These are phyloP conservation scores for Athalia rosae DNA, from an alignment of 2,888 invertebrate species.

Conservation along the genomic window DNA sequence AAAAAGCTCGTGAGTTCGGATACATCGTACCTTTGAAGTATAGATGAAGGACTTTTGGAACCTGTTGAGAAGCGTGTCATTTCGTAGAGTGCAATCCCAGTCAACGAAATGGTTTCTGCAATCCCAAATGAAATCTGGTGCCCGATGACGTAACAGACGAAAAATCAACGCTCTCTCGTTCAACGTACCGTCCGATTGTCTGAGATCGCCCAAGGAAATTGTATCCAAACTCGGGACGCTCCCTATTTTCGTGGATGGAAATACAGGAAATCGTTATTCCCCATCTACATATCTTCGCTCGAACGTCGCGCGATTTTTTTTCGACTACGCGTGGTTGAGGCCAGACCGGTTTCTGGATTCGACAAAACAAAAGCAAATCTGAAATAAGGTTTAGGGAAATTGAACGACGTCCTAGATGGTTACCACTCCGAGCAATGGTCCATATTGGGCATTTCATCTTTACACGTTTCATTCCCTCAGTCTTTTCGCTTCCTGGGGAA, in stretches of 20 bases:
- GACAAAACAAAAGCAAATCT: not conserved
- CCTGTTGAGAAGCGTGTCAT: conserved; percentile 63
- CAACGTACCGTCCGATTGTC: conserved; percentile 58
- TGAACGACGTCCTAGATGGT: no score
- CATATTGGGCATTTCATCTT: no score
- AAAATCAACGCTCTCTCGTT: conserved; percentile 65
- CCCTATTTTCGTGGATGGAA: conserved; percentile 52
- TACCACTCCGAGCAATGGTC: no score
- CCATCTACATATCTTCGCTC: not conserved
- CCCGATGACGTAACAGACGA: conserved; percentile 58
- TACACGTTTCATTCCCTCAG: no score
- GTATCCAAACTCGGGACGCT: conserved; percentile 60
- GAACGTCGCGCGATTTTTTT: not conserved
- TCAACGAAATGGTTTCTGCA: conserved; percentile 67
- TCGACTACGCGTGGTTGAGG: not conserved
- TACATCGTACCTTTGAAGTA: conserved; percentile 64
- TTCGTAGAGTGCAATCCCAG: conserved; percentile 63
- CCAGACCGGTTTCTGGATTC: no score
- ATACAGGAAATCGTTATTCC: not conserved
- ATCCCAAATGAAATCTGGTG: conserved; percentile 68
- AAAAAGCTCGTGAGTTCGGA: not conserved
- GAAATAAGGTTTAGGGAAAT: no score
- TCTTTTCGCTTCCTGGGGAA: no score
- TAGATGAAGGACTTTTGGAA: conserved; percentile 65
- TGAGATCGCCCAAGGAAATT: conserved; percentile 62